Base-by-base conservation (phyloP, 2,888 invertebrate species). In the Troilus luridus region DNA sequence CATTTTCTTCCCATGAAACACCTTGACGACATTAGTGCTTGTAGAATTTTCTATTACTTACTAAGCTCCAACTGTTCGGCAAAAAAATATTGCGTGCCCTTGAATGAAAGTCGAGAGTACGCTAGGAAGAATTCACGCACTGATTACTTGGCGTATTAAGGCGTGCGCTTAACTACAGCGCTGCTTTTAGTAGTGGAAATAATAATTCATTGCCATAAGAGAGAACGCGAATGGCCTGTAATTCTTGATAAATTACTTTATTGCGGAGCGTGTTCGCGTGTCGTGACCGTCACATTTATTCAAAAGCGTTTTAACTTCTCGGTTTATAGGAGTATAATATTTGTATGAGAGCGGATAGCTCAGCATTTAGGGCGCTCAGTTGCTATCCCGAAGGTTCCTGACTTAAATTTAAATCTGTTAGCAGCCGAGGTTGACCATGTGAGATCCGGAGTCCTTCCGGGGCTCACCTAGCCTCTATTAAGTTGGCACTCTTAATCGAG, bases 141-240 rank as follows among this genome's bases (percentile, higher is more conserved):
- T 77, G 72, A 77, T 77, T 12, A 24, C 27, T 41, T 2, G 41
- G 9, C 14, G 17, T 27, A 41, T 41, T 77, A 77, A 77, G 72
- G 72, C 72, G 72, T 77, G 72, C 72, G 72, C 72, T 77, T 77
- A 77, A 77, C 72, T 17, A 77, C 41, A 77, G 41, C 21, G 27
- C 17, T 8, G 72, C 72, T 77, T 77, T 77, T 77, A 41, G 27
- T 77, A 77, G 72, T 77, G 72, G 72, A 77, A 77, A 77, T 77
- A 77, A 77, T 77, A 77, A 77, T 77, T 77, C 72, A 77, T 41
- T 19, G 41, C 41, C 41, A 41, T 41, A 19, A 17, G 41, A 77
- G 72, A 77, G 72, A 77, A 77, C 72, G 27, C 17, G 67, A 67
- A 27, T 41, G 72, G 19, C 72, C 72, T 77, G 41, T 77, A 77